Evolutionary conservation across 2,113 vertebrate genomes (phyloP).

Genomic region (Ibidorhyncha struthersii): DNA sequence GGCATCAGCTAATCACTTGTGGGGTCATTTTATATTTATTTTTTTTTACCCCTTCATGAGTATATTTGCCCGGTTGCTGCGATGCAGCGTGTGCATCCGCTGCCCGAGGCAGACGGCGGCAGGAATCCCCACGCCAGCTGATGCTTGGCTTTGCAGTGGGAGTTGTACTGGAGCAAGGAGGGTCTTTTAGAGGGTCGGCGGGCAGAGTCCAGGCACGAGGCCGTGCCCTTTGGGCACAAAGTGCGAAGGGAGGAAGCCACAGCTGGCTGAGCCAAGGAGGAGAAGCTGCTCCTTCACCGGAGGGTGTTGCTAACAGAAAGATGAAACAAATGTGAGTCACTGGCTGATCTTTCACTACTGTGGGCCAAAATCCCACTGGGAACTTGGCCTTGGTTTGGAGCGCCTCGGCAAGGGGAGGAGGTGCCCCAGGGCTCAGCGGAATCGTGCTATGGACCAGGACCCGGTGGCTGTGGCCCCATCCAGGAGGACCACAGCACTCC

Average conservation of each 20-base stretch:
- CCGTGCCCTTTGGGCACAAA: background rate
- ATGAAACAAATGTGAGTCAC: background rate
- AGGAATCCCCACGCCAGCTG: background rate
- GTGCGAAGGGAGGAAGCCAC: background rate
- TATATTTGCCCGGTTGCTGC: background rate
- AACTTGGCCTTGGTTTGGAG: background rate
- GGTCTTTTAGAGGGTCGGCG: background rate
- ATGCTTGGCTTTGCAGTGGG: background rate
- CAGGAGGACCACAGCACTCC: background rate
- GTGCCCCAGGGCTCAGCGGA: background rate
- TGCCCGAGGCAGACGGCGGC: background rate
- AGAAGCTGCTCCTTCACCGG: constrained; percentile 17
- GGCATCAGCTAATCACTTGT: constrained; percentile 50
- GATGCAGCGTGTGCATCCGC: rapidly evolving
- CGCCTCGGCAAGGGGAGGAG: rapidly evolving
- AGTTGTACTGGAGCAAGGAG: background rate
- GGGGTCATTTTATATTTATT: constrained; percentile 29
- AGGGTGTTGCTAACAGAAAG: rapidly evolving
- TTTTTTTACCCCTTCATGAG: background rate
- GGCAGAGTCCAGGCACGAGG: background rate
- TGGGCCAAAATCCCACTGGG: background rate
- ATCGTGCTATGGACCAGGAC: rapidly evolving
- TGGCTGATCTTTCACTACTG: background rate
- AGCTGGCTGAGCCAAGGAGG: background rate
- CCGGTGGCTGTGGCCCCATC: rapidly evolving